Conservation (phyloP, 2,113 vertebrate species). For the Phalacrocorax brasilianus region DNA sequence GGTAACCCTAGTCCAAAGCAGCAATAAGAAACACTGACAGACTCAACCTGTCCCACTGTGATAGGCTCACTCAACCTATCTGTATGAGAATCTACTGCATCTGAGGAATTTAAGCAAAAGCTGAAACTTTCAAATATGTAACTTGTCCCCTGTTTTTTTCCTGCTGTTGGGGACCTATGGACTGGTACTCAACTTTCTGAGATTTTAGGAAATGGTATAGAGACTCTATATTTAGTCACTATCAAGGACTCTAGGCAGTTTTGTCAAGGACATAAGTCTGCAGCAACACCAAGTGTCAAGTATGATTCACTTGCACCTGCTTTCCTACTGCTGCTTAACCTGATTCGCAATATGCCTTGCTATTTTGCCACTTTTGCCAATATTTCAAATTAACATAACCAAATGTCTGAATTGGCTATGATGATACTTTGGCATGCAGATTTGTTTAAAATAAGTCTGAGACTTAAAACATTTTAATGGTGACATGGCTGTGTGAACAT, state of each 20-base stretch:
- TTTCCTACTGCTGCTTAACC: neutral
- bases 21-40: neutral
- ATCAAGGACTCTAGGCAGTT: neutral
- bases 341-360: neutral
- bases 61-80: neutral
- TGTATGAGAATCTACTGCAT: neutral
- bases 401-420: neutral
- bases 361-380: neutral
- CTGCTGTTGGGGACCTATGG: neutral
- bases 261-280: neutral
- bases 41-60: neutral
- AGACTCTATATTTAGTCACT: neutral
- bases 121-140: neutral
- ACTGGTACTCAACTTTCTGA: neutral
- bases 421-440: neutral
- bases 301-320: neutral
- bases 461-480: neutral
- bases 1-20: neutral
- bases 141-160: neutral
- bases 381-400: neutral
- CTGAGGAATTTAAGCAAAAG: neutral
- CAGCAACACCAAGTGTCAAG: neutral
- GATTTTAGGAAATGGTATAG: neutral
- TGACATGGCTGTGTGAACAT: neutral
- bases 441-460: neutral